Evolutionary conservation across 1,140 invertebrate species (phyloP), one percentile per base, ranked within the genome.

Genomic region (Pogonus chalceus): DNA sequence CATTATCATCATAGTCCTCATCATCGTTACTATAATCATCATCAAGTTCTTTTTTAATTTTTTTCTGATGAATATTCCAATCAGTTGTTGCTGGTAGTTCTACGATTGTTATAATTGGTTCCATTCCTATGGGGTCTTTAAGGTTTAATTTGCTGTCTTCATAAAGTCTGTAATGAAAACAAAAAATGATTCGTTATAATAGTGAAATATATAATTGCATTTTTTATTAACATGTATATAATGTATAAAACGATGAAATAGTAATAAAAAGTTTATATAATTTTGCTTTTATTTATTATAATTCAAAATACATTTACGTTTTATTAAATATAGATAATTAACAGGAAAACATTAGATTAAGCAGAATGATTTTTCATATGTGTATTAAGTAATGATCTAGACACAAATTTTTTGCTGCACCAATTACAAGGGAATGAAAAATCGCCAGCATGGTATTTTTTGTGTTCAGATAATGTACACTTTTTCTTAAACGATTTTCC

Each of bases 401-500:
- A 57, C 10, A 60, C 57, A 52, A 64, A 61, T 35, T 54, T 58
- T 53, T 60, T 57, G 1, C 51, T 51, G 47, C 63, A 64, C 10
- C 43, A 31, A 14, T 51, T 43, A 51, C 63, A 64, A 20, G 18
- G 55, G 16, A 22, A 48, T 2, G 21, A 18, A 35, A 48, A 43
- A n/a, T 56, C 49, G 24, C 49, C 47, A 2, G 20, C 31, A 16
- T 55, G 52, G 35, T 35, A 23, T 20, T 51, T 51, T 20, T 52
- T 53, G 51, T 73, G 72, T 20, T 72, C 65, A 1, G 54, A 22
- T 26, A 72, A 59, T 18, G 51, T 51, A 26, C 39, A 21, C 0
- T 56, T 58, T 2, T 62, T 66, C 16, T 51, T 59, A 52, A 71
- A 73, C 26, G 55, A 67, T 7, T 59, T 59, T 7, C 64, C 64